These are phyloP conservation scores for Urechis unicinctus DNA, from an alignment of 2,888 invertebrate species.

Conservation along the genomic window DNA sequence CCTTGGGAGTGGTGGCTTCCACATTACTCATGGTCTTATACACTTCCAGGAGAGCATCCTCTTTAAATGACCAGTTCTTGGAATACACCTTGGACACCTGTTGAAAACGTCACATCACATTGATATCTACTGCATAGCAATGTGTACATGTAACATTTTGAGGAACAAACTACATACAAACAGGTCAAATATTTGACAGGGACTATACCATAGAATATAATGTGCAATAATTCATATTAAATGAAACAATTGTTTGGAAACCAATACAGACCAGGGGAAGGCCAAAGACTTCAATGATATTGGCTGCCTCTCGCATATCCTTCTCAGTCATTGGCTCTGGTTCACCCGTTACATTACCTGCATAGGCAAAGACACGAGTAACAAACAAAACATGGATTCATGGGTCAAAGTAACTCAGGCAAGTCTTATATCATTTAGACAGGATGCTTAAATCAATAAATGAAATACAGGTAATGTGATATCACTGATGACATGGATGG, in stretches of 20 bases:
- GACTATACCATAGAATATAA: too few species aligned
- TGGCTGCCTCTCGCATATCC: conserved; percentile 64
- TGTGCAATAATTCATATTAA: too few species aligned
- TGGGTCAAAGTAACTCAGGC: background rate
- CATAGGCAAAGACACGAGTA: background rate
- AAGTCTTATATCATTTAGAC: too few species aligned
- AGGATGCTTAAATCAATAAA: too few species aligned
- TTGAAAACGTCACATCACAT: too few species aligned
- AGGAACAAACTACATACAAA: background rate
- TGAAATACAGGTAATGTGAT: too few species aligned
- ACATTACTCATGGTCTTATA: conserved; percentile 39
- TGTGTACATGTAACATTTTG: too few species aligned
- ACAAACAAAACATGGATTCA: background rate
- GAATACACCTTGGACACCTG: conserved; percentile 49
- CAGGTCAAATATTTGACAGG: background rate
- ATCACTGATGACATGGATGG: too few species aligned
- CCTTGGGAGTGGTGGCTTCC: conserved; percentile 28
- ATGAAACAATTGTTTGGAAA: background rate
- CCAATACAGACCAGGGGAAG: conserved; percentile 65
- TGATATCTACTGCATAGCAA: background rate
- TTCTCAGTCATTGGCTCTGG: conserved; percentile 48
- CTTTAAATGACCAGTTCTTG: conserved; percentile 47
- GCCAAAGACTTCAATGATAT: conserved; percentile 86
- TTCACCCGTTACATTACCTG: conserved; percentile 27
- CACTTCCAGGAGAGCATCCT: conserved; percentile 44